Conservation (phyloP, 2,888 invertebrate genomes). For the Trachelus stipa region DNA sequence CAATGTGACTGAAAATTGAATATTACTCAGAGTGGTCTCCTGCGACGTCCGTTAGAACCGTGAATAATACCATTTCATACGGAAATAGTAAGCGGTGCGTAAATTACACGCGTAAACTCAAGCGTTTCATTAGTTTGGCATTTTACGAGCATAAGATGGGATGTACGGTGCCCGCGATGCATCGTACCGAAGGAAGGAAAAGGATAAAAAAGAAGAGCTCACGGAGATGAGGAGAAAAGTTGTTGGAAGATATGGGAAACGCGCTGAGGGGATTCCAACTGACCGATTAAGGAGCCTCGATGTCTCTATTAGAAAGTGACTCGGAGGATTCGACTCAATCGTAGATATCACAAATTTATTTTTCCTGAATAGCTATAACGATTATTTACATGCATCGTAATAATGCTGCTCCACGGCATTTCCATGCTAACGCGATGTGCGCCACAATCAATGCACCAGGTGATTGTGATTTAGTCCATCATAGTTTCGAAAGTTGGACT, state of each 20-base stretch:
- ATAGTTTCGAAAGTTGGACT: not conserved
- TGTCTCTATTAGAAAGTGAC: constrained; percentile 23
- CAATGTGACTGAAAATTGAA: constrained; percentile 1
- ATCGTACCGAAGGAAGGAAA: not conserved
- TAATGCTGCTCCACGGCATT: constrained; percentile 4
- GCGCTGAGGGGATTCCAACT: not conserved
- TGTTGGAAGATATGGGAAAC: not conserved
- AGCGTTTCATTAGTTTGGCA: constrained; percentile 12
- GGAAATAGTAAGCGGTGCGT: constrained; percentile 3
- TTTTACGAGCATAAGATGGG: constrained; percentile 16
- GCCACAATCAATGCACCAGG: constrained; percentile 1
- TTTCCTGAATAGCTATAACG: constrained; percentile 20
- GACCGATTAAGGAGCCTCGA: constrained; percentile 6
- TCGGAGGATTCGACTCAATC: constrained; percentile 11
- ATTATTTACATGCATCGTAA: constrained; percentile 20
- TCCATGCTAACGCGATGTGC: not conserved
- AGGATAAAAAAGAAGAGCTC: constrained; percentile 6
- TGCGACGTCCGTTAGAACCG: not conserved
- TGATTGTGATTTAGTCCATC: constrained; percentile 18
- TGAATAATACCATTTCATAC: not conserved
- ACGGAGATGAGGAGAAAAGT: not conserved
- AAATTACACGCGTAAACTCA: constrained; percentile 20
- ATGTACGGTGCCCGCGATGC: not conserved
- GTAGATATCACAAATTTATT: constrained; percentile 20
- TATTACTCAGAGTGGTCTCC: not conserved